A percentile compares a stretch with the other conserved stretches of the same genome.
Evolutionary conservation across 2,113 vertebrate genomes (phyloP).

Genomic region (Mola mola): DNA sequence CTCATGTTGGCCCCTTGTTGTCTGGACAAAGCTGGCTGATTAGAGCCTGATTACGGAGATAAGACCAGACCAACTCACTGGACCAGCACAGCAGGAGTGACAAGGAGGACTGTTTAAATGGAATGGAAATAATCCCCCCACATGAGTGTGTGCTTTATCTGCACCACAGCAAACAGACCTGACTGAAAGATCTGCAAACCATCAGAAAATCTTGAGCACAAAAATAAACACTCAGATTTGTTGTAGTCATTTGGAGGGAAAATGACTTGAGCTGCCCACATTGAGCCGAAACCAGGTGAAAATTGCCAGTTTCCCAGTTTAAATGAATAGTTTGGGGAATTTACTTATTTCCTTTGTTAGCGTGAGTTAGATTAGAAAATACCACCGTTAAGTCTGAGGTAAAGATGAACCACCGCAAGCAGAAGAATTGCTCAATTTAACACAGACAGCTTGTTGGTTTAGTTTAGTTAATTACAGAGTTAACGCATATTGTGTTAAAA

Average conservation of each 20-base stretch:
- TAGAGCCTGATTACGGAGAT: constrained; percentile 71
- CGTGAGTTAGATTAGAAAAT: too few relatives aligned
- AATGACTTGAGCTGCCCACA: too few relatives aligned
- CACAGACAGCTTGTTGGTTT: too few relatives aligned
- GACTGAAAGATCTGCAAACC: neutral
- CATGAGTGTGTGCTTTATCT: constrained; percentile 14
- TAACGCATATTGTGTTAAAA: too few relatives aligned
- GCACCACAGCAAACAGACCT: constrained; percentile 1
- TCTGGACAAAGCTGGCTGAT: constrained; percentile 74
- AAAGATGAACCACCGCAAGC: too few relatives aligned
- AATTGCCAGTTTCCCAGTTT: too few relatives aligned
- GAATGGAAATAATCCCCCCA: constrained; percentile 2
- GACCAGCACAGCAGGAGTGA: constrained; percentile 30
- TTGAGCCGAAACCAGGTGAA: too few relatives aligned
- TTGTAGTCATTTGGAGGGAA: neutral
- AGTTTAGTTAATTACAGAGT: too few relatives aligned
- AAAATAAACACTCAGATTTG: neutral
- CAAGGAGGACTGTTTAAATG: constrained; percentile 34
- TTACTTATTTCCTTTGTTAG: too few relatives aligned
- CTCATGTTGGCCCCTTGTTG: constrained; percentile 72
- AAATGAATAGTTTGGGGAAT: too few relatives aligned
- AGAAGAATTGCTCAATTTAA: too few relatives aligned
- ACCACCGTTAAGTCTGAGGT: too few relatives aligned
- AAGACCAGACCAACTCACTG: constrained; percentile 27
- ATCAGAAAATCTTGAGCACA: neutral